phyloP scores from a whole-genome alignment of 2,888 invertebrate species.

The Taphrorychus bicolor region DNA sequence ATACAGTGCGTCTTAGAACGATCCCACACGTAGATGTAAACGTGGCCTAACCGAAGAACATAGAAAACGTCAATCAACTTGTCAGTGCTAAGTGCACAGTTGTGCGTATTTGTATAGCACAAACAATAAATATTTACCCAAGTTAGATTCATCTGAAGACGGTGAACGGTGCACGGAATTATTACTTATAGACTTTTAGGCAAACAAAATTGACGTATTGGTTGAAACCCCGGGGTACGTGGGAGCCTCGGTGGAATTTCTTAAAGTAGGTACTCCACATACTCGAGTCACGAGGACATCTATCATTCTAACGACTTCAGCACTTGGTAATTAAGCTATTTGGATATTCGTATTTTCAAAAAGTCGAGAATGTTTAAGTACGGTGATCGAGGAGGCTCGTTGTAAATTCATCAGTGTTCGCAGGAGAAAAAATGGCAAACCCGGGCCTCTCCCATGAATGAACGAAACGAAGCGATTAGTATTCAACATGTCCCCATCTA shows the following conservation, averaged over 20 bases:
- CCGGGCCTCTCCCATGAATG: neutral
- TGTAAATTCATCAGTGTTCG: neutral
- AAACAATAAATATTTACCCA: constrained; percentile 34
- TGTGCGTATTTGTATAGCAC: constrained; percentile 27
- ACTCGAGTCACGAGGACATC: neutral
- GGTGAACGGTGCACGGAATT: constrained; percentile 33
- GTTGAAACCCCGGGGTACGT: neutral
- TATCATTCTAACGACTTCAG: neutral
- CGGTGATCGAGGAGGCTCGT: no score
- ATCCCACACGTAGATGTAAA: constrained; percentile 8
- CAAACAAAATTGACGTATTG: neutral
- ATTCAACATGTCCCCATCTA: neutral
- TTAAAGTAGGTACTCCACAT: neutral
- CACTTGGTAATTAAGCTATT: neutral
- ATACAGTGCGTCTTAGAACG: neutral
- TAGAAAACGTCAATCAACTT: constrained; percentile 32
- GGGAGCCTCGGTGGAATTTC: neutral
- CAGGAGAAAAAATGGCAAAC: neutral
- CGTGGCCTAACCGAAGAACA: neutral
- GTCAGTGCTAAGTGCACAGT: constrained; percentile 35
- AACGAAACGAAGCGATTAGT: neutral
- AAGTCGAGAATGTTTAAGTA: no score
- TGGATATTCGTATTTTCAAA: no score
- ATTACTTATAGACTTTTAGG: constrained; percentile 11
- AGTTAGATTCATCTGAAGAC: constrained; percentile 23